These are phyloP conservation scores for Drosophila sturtevanti DNA, from an alignment of 1,140 invertebrate genomes.

Conservation along the genomic window DNA sequence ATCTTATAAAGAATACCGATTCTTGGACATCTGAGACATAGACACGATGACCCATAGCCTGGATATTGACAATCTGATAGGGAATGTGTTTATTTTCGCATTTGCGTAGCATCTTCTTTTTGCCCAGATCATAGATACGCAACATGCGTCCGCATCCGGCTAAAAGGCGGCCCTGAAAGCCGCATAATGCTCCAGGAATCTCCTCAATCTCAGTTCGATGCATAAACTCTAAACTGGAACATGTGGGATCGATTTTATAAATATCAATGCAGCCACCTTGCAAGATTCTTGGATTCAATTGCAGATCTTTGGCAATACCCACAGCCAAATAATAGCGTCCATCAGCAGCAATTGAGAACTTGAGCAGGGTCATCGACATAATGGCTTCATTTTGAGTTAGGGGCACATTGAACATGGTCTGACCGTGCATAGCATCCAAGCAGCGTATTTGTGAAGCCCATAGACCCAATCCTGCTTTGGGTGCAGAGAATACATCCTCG, in stretches of 20 bases:
- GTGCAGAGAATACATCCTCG: conserved; percentile 96
- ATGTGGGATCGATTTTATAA: conserved; percentile 86
- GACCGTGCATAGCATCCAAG: conserved; percentile 93
- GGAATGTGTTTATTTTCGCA: conserved; percentile 99
- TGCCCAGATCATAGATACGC: conserved; percentile 97
- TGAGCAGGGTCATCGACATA: conserved; percentile 88
- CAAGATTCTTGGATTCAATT: conserved; percentile 89
- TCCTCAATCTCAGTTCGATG: conserved; percentile 98
- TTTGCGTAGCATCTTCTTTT: conserved; percentile 97
- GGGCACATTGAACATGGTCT: conserved; percentile 90
- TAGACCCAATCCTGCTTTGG: conserved; percentile 97
- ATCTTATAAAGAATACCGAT: conserved; percentile 97
- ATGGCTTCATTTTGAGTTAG: conserved; percentile 99
- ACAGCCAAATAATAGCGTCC: conserved; percentile 84
- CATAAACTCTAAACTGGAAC: conserved; percentile 93
- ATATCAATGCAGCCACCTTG: conserved; percentile 69
- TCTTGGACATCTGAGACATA: conserved; percentile 98
- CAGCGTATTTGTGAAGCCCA: conserved; percentile 98
- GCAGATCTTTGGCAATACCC: conserved; percentile 95
- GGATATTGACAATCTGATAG: conserved; percentile 96
- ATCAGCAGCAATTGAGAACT: conserved; percentile 80
- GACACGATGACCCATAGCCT: conserved; percentile 96
- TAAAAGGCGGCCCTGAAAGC: conserved; percentile 95
- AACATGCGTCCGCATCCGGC: conserved; percentile 96
- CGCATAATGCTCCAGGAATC: conserved; percentile 93